Percentiles rank a stretch among this genome's conserved stretches.
phyloP scores from a whole-genome alignment of 2,888 invertebrate genomes.

The Apamea anceps region DNA sequence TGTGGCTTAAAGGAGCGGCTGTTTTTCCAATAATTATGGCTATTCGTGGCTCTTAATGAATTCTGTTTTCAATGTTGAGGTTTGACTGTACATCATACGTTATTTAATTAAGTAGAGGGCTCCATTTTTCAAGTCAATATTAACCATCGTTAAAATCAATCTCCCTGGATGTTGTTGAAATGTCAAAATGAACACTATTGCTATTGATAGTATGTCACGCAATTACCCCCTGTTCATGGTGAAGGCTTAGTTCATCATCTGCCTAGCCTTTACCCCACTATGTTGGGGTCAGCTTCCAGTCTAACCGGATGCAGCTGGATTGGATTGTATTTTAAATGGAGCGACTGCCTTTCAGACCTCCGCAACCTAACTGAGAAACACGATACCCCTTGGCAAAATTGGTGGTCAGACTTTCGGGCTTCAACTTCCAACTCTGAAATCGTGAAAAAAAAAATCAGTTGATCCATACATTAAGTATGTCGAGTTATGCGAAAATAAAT shows the following conservation, averaged over 20 bases:
- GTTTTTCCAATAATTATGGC: slow-evolving; percentile 27
- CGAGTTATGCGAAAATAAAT: too few species aligned
- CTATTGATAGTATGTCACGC: too few species aligned
- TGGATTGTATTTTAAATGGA: not conserved
- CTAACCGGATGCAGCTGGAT: not conserved
- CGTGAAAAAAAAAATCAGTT: too few species aligned
- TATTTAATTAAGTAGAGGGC: not conserved
- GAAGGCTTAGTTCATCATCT: too few species aligned
- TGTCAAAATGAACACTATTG: too few species aligned
- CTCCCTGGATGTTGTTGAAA: too few species aligned
- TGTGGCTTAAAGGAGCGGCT: slow-evolving; percentile 18
- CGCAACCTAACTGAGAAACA: too few species aligned
- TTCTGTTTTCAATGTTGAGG: not conserved
- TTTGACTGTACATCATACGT: not conserved
- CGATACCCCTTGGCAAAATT: not conserved
- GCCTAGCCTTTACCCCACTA: not conserved
- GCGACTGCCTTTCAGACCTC: not conserved
- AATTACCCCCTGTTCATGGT: too few species aligned
- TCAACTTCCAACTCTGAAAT: too few species aligned
- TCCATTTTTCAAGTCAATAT: not conserved
- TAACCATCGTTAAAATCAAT: not conserved
- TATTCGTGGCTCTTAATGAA: not conserved
- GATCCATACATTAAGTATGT: too few species aligned
- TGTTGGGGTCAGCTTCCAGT: too few species aligned
- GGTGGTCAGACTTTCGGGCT: not conserved